Conservation (phyloP, 2,113 vertebrate genomes). For the Phaethornis superciliosus region DNA sequence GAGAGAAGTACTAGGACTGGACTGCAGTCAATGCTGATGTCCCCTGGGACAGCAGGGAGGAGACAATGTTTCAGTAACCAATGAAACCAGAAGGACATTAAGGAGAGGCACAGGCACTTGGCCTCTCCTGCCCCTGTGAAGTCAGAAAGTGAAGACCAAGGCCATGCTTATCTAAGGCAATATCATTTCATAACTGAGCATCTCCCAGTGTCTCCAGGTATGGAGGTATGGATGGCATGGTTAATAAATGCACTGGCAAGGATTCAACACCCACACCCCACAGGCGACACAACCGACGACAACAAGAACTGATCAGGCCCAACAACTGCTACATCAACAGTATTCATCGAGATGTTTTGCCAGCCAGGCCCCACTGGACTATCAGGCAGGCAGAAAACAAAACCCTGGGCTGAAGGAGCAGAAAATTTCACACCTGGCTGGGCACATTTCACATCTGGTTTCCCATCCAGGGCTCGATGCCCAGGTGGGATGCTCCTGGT, state of each 20-base stretch:
- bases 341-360: not conserved
- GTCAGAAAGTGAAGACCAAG: not conserved
- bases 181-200: not conserved
- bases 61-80: not conserved
- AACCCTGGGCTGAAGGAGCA: not conserved
- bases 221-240: not conserved
- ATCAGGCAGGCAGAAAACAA: not conserved
- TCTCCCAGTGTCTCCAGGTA: not conserved
- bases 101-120: not conserved
- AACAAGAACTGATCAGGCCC: not conserved
- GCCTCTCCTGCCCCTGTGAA: not conserved
- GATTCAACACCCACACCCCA: not conserved
- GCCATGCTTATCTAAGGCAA: rapidly evolving
- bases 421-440: constrained; percentile 23
- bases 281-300: rapidly evolving
- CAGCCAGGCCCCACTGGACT: not conserved
- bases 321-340: not conserved
- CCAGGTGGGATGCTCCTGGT: not conserved
- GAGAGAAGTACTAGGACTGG: not conserved
- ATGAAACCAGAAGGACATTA: not conserved
- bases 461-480: not conserved
- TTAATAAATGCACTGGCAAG: not conserved
- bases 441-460: not conserved
- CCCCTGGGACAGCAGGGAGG: not conserved
- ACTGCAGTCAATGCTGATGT: not conserved